Evolutionary conservation across 2,888 invertebrate genomes (phyloP), one percentile per base, ranked within the genome.

Genomic region (Nomada goodeniana): DNA sequence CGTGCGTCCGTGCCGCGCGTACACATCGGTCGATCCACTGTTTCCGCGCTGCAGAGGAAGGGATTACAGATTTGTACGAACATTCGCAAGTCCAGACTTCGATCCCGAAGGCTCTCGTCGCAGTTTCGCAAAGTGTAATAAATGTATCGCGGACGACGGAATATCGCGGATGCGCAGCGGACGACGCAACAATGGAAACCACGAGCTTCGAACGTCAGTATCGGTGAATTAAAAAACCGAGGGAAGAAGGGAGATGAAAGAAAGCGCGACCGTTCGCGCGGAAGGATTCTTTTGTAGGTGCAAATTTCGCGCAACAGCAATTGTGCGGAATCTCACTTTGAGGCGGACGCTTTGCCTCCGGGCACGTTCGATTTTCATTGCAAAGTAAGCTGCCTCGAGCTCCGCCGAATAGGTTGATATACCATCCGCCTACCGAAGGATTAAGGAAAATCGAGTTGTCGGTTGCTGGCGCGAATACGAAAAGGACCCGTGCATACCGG

Each of bases 371-470:
- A 86, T 88, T 87, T 88, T 87, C 86, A 86, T 86, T 73, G 84
- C 71, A 60, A 78, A 87, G 86, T 86, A 86, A 87, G 88, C 84
- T 73, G 75, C 76, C 75, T 74, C 57, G 76, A 68, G 76, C 73
- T 68, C 67, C 76, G 68, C 65, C 74, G 78, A 74, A 79, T 85
- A 82, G 76, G 69, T 76, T 70, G 83, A 74, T 86, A 78, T 67
- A 76, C 72, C 69, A 78, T 86, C 82, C 82, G 86, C 68, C 86
- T 80, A 80, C 72, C 80, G 76, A 76, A 74, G 84, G 87, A 87
- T 87, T 87, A 88, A 84, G 88, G 82, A 71, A 87, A 87, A 87
- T 88, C 84, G 60, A 84, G 82, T 87, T 88, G 76, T 68, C 64
- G 67, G 13, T 13, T 13, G 67, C 52, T n/a, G 73, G 68, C 68